phyloP scores from a whole-genome alignment of 2,113 vertebrate genomes.

The Chionodraco myersi region DNA sequence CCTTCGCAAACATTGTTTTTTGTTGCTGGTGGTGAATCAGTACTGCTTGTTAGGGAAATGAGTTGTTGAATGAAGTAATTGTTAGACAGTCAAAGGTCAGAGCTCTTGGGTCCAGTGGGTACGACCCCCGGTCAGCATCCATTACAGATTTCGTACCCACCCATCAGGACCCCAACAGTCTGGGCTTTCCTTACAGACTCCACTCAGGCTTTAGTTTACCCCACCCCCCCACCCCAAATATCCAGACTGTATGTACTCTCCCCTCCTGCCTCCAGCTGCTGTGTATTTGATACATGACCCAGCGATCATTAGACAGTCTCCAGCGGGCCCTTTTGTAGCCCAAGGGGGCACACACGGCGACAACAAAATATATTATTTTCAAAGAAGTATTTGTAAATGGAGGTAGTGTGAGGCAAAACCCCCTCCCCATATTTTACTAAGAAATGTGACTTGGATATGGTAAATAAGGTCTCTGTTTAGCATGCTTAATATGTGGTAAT shows the following conservation, averaged over 20 bases:
- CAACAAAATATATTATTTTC: conserved; percentile 76
- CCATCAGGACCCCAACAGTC: conserved; percentile 52
- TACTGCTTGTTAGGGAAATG: conserved; percentile 24
- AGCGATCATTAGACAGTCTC: conserved; percentile 55
- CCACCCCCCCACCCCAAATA: conserved; percentile 12
- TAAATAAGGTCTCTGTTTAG: neutral
- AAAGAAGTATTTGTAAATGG: conserved; percentile 81
- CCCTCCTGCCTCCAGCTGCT: conserved; percentile 75
- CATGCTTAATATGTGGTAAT: neutral
- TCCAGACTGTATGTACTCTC: conserved; percentile 65
- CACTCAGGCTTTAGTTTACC: conserved; percentile 48
- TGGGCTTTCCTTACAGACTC: conserved; percentile 53
- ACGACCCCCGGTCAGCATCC: conserved; percentile 42
- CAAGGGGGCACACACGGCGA: conserved; percentile 64
- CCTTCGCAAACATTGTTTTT: neutral
- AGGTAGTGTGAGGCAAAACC: conserved; percentile 24
- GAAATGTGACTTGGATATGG: conserved; percentile 18
- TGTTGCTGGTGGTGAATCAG: neutral
- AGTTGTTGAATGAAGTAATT: conserved; percentile 18
- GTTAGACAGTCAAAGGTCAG: conserved; percentile 36
- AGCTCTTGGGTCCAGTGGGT: conserved; percentile 47
- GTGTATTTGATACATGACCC: conserved; percentile 74
- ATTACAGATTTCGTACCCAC: conserved; percentile 64
- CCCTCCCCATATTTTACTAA: conserved; percentile 20
- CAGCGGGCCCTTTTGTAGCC: conserved; percentile 50